Evolutionary conservation across 2,888 invertebrate genomes (phyloP), one percentile per base, ranked within the genome.

Genomic region (Emmelina monodactyla): DNA sequence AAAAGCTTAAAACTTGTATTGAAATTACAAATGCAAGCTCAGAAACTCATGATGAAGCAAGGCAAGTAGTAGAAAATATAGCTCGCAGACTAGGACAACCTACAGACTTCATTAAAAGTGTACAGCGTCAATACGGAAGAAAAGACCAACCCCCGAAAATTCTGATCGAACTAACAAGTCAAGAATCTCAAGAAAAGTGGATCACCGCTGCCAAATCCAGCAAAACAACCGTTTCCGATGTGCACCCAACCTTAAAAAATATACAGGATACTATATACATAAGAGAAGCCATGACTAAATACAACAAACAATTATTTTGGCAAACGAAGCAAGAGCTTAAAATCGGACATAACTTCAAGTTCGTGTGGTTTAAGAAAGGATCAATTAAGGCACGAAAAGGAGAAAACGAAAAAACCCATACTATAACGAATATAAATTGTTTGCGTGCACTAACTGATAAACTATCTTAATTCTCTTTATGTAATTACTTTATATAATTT

Each of bases 301-400:
- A 14, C 10, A 11, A 32, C 19, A 32, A 32, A n/a, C 7, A 6
- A 4, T 25, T 32, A 5, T 11, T 22, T 10, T 6, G 22, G 19
- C 11, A 22, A n/a, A n/a, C 32, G 3, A 32, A 32, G 14, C 14
- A 14, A 10, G n/a, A 22, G n/a, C 22, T 32, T 2, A 32, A 22
- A n/a, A 2, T 5, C n/a, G n/a, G n/a, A n/a, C n/a, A n/a, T 4
- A 5, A 2, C 2, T 32, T 15, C 12, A 32, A 22, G 14, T 32
- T 10, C 14, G 12, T 32, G 6, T 32, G 32, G 32, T 32, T 22
- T 14, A 32, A 32, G 14, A n/a, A 11, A 19, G 32, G 32, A 2
- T 2, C 2, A 2, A 14, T 32, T 22, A 13, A 4, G 6, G 14
- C 12, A 2, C 32, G 32, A 22, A 32, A 32, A 14, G 22, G 14